Percentiles rank a stretch among this genome's conserved stretches.
Evolutionary conservation across 2,113 vertebrate genomes (phyloP).

Genomic region (Grus americana): DNA sequence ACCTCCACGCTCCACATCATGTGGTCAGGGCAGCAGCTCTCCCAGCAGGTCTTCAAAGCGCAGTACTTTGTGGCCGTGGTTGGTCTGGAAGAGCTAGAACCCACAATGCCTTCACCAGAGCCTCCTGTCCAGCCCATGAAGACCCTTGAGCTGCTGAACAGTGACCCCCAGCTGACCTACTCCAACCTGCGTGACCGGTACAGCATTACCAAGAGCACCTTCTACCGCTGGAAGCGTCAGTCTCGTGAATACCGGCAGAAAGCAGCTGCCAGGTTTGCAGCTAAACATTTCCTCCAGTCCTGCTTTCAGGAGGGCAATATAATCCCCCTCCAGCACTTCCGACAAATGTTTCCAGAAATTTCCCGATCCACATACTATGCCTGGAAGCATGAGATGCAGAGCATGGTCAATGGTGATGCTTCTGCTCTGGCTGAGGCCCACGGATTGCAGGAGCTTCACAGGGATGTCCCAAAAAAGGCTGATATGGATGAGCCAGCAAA

Average conservation of each 20-base stretch:
- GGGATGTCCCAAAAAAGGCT: slow-evolving; percentile 9
- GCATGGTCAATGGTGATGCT: slow-evolving; percentile 62
- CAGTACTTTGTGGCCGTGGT: slow-evolving; percentile 90
- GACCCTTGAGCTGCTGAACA: slow-evolving; percentile 78
- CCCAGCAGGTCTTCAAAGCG: slow-evolving; percentile 82
- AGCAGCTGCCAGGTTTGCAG: slow-evolving; percentile 87
- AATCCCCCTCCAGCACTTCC: slow-evolving; percentile 89
- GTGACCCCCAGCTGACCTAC: slow-evolving; percentile 82
- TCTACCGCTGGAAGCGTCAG: slow-evolving; percentile 94
- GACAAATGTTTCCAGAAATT: slow-evolving; percentile 90
- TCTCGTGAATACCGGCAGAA: slow-evolving; percentile 89
- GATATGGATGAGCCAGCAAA: background rate
- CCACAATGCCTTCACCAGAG: slow-evolving; percentile 18
- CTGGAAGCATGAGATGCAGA: slow-evolving; percentile 93
- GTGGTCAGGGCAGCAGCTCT: slow-evolving; percentile 90
- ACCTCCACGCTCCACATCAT: slow-evolving; percentile 88
- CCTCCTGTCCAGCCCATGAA: slow-evolving; percentile 67
- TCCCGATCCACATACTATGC: slow-evolving; percentile 95
- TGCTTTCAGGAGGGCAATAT: slow-evolving; percentile 86
- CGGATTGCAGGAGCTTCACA: slow-evolving; percentile 10
- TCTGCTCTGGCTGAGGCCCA: slow-evolving; percentile 19
- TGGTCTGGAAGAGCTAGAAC: slow-evolving; percentile 77
- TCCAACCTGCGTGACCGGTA: slow-evolving; percentile 84
- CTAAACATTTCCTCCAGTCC: slow-evolving; percentile 91
- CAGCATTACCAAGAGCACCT: slow-evolving; percentile 92